phyloP scores from a whole-genome alignment of 2,888 invertebrate genomes.

The Platerodrilus igneus region DNA sequence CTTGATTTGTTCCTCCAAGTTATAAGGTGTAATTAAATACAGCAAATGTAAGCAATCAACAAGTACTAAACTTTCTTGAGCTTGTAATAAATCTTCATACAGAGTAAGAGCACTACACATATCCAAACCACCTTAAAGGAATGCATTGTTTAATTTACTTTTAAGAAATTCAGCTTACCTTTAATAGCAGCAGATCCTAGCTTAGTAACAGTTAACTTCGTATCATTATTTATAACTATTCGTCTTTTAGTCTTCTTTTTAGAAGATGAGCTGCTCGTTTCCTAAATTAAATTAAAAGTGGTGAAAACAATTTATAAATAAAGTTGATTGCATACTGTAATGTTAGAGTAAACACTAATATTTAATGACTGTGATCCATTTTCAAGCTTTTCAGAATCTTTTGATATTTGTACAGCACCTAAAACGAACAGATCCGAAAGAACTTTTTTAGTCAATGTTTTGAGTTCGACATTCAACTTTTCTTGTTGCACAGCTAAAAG shows the following conservation, averaged over 20 bases:
- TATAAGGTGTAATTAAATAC: constrained; percentile 80
- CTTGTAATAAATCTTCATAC: constrained; percentile 68
- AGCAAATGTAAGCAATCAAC: constrained; percentile 79
- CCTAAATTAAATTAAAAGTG: too few relatives aligned
- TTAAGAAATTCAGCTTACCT: constrained; percentile 58
- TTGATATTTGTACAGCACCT: constrained; percentile 44
- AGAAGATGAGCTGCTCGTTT: too few relatives aligned
- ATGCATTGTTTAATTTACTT: neutral
- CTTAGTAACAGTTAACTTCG: constrained; percentile 56
- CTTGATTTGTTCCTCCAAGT: constrained; percentile 55
- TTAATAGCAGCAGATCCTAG: constrained; percentile 80
- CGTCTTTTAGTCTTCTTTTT: constrained; percentile 1
- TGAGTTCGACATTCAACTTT: constrained; percentile 45
- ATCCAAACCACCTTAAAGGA: constrained; percentile 70
- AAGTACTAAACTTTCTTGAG: constrained; percentile 72
- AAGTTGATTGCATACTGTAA: constrained; percentile 10
- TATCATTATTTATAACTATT: constrained; percentile 42
- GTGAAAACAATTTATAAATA: too few relatives aligned
- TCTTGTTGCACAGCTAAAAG: constrained; percentile 63
- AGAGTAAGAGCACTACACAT: constrained; percentile 65
- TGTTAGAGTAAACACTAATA: constrained; percentile 39
- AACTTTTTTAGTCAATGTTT: constrained; percentile 46
- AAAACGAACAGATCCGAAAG: constrained; percentile 48
- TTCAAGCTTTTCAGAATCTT: constrained; percentile 21
- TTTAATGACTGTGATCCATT: constrained; percentile 18